These are phyloP conservation scores for Zhuqinia jingwanae DNA, from an alignment of 2,888 invertebrate genomes.

Conservation along the genomic window DNA sequence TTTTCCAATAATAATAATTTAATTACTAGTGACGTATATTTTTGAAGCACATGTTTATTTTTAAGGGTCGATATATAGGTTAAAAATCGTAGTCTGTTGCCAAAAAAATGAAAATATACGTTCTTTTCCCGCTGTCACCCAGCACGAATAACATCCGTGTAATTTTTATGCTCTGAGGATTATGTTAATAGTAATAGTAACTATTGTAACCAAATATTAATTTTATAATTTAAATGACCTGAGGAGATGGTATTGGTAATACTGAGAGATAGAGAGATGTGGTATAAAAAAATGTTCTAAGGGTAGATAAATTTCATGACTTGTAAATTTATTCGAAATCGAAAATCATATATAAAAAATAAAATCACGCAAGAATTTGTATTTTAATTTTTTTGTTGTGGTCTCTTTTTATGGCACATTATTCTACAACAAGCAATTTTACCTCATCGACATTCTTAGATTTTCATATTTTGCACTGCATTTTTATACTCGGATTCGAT, in stretches of 20 bases:
- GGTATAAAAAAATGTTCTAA: slow-evolving; percentile 9
- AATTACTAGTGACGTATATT: neutral
- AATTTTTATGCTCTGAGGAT: neutral
- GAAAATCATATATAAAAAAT: no score
- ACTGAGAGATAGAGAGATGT: neutral
- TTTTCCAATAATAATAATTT: neutral
- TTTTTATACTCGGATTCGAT: no score
- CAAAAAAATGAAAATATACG: slow-evolving; percentile 66
- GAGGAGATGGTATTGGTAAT: neutral
- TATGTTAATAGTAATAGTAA: neutral
- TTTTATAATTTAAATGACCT: slow-evolving; percentile 4
- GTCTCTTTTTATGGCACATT: no score
- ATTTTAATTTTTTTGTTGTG: no score
- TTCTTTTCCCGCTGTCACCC: slow-evolving; percentile 33
- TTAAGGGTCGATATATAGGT: neutral
- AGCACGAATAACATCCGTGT: slow-evolving; percentile 13
- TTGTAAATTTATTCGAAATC: no score
- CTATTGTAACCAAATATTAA: neutral
- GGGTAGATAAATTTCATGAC: no score
- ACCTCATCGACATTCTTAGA: no score
- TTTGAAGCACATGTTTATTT: slow-evolving; percentile 25
- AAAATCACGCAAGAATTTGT: no score
- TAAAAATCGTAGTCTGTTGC: slow-evolving; percentile 51
- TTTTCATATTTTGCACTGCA: no score
- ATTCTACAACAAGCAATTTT: no score